A percentile compares a stretch with the other conserved stretches of the same genome.
Evolutionary conservation across 2,888 invertebrate genomes (phyloP).

Genomic region (Siphonodentalium dalli): DNA sequence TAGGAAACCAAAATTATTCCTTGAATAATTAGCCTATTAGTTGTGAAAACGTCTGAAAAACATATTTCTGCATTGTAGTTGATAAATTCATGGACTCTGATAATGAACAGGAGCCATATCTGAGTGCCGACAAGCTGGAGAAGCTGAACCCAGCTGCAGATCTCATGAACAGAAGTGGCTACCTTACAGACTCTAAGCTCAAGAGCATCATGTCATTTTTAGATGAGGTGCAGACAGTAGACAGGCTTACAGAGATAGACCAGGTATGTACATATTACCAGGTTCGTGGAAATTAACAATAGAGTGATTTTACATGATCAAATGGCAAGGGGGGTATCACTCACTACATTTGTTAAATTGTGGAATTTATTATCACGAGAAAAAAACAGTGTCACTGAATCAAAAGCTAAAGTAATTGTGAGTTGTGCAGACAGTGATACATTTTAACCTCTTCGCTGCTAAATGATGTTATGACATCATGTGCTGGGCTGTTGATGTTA

Average conservation of each 20-base stretch:
- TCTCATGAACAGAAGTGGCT: slow-evolving; percentile 40
- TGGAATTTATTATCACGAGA: neutral
- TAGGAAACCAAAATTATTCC: no score
- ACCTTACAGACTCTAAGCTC: slow-evolving; percentile 60
- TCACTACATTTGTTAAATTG: neutral
- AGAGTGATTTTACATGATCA: neutral
- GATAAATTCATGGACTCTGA: no score
- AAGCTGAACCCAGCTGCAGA: slow-evolving; percentile 45
- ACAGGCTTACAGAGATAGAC: slow-evolving; percentile 58
- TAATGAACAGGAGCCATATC: slow-evolving; percentile 36
- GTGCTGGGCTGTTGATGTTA: no score
- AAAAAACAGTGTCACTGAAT: neutral
- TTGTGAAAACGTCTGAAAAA: no score
- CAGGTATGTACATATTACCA: slow-evolving; percentile 36
- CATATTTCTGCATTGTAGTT: no score
- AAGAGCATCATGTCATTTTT: slow-evolving; percentile 62
- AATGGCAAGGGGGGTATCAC: neutral
- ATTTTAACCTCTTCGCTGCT: no score
- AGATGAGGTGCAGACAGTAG: slow-evolving; percentile 61
- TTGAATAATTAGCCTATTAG: no score
- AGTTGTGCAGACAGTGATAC: no score
- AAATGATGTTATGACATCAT: no score
- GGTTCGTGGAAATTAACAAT: no score
- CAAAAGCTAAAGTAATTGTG: no score
- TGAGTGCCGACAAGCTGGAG: slow-evolving; percentile 54